These are phyloP conservation scores for Todiramphus chloris DNA, from an alignment of 2,113 vertebrate species.

Conservation along the genomic window DNA sequence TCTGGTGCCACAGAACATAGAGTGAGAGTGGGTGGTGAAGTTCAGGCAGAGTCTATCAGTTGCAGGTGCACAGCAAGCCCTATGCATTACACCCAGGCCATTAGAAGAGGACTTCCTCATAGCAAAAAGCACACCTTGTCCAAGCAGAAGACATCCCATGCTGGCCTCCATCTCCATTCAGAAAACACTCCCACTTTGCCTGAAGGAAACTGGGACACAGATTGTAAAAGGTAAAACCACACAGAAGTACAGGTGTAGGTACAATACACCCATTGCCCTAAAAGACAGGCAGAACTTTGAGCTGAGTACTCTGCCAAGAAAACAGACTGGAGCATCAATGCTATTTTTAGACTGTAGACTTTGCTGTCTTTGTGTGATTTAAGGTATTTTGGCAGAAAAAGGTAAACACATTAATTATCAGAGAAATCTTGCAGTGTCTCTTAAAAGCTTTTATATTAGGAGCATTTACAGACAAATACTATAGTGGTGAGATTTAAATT, in stretches of 20 bases:
- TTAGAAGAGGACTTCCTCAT: not conserved
- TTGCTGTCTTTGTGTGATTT: not conserved
- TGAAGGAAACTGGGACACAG: not conserved
- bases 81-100: not conserved
- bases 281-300: not conserved
- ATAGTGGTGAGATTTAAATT: not conserved
- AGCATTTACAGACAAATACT: not conserved
- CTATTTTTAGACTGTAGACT: not conserved
- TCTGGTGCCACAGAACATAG: not conserved
- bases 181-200: not conserved
- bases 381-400: not conserved
- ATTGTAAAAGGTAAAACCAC: not conserved
- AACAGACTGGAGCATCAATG: not conserved
- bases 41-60: fast-evolving
- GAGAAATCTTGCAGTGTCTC: not conserved
- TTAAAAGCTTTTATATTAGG: not conserved
- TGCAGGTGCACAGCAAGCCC: not conserved
- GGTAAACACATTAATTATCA: not conserved
- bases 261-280: not conserved
- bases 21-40: not conserved
- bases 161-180: not conserved
- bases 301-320: not conserved
- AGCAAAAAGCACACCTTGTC: not conserved
- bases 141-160: not conserved
- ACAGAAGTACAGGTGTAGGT: not conserved